Evolutionary conservation across 2,888 invertebrate species (phyloP).

Genomic region (Athalia circularis): DNA sequence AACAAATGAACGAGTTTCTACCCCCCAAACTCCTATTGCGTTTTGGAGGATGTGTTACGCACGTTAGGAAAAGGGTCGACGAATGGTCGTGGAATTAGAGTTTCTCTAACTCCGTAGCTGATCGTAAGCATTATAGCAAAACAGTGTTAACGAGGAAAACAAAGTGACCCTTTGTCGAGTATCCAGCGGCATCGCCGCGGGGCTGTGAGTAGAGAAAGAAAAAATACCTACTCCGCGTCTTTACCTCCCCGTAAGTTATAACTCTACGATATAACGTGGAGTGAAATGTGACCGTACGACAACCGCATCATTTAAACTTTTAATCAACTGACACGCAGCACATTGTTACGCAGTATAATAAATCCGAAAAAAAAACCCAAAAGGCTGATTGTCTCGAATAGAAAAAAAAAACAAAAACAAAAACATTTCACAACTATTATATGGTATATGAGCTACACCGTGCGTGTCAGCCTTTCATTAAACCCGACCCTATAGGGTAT

Average conservation of each 20-base stretch:
- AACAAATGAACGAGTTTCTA: no score
- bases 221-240: not conserved
- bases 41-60: not conserved
- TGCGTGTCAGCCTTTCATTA: not conserved
- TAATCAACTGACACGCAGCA: conserved; percentile 17
- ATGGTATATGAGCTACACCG: no score
- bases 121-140: conserved; percentile 4
- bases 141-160: conserved; percentile 29
- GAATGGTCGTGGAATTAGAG: not conserved
- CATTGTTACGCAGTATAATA: conserved; percentile 6
- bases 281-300: not conserved
- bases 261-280: not conserved
- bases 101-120: conserved; percentile 4
- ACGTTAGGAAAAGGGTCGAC: no score
- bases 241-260: no score
- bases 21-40: no score
- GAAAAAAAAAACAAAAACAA: not conserved
- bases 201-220: not conserved
- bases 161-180: conserved; percentile 14
- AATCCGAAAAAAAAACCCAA: not conserved
- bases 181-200: not conserved
- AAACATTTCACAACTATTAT: not conserved
- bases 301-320: conserved; percentile 20
- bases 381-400: not conserved
- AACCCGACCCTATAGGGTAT: not conserved